A percentile compares a stretch with the other conserved stretches of the same genome.
Evolutionary conservation across 2,888 invertebrate genomes (phyloP).

Genomic region (Keiferia lycopersicella): DNA sequence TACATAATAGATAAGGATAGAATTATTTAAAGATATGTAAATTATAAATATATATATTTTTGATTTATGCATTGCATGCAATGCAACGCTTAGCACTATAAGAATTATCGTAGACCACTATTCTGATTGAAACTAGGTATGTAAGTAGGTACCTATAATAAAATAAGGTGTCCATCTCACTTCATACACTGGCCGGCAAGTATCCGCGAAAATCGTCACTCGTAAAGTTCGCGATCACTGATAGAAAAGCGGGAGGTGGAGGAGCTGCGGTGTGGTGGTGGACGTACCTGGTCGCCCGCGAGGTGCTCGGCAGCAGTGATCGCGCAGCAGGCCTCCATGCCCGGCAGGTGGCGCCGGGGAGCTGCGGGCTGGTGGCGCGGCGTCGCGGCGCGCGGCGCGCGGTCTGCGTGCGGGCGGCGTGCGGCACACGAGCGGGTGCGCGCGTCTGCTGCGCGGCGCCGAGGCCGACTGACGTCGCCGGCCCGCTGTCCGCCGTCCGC

Average conservation of each 20-base stretch:
- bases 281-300: constrained; percentile 76
- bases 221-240: constrained; percentile 9
- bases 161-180: too few relatives aligned
- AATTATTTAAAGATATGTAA: too few relatives aligned
- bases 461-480: constrained; percentile 10
- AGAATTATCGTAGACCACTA: too few relatives aligned
- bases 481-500: constrained; percentile 53
- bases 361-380: constrained; percentile 36
- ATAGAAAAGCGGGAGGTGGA: not conserved
- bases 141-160: not conserved
- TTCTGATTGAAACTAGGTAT: too few relatives aligned
- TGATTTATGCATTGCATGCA: not conserved
- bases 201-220: not conserved
- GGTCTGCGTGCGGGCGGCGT: constrained; percentile 47
- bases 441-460: constrained; percentile 17
- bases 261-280: constrained; percentile 24
- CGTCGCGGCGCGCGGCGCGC: constrained; percentile 50
- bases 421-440: constrained; percentile 37
- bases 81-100: too few relatives aligned
- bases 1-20: too few relatives aligned
- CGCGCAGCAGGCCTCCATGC: constrained; percentile 77
- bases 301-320: constrained; percentile 75
- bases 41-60: too few relatives aligned
- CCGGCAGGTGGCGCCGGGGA: constrained; percentile 61
- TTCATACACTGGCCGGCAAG: not conserved